Base-by-base conservation (phyloP, 2,113 vertebrate species). In the Vicugna pacos region DNA sequence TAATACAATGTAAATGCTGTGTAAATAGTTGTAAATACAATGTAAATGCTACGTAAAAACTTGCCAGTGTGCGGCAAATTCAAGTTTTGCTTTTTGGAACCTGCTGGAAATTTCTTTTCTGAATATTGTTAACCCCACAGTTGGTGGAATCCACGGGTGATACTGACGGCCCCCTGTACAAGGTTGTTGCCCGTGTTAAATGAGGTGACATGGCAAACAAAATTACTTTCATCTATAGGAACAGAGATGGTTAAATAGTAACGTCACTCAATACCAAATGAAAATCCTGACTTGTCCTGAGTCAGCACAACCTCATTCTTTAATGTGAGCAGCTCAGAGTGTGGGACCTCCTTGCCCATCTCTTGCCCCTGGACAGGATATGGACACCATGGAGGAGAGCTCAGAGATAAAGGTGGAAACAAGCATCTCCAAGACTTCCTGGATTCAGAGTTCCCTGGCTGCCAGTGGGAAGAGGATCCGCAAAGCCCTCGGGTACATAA, bases 401-500 rank as follows among this genome's bases (percentile, higher is more conserved):
- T 48, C 95, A 2, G 98, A 98, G 91, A 92, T 97, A 38, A 98
- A 98, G 91, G 92, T 70, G 32, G 98, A 98, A 60, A 65, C 50
- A 0, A 56, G 13, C 0, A 35, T 8, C 0, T 94, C 98, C 81
- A 96, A 85, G 92, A 93, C 84, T 2, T 42, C 69, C 67, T 4
- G 94, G 88, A 98, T 97, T 16, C 97, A 91, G 83, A 98, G 92
- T 19, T 77, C 93, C 52, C 10, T 97, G 73, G 96, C 60, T 1
- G 58, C 96, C 35, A n/a, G 96, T 0, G 81, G 98, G 50, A 98
- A 98, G 72, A 97, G 80, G 62, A 0, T 98, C 86, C 97, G 96
- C 97, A 96, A 91, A 96, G 96, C 92, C 70, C 81, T 98, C 62
- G 92, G 95, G 38, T 98, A 98, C 82, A 79, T 99, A 97, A 98